A percentile compares a stretch with the other conserved stretches of the same genome.
Conservation (phyloP, 1,140 invertebrate species). For the Heliconius congener region DNA sequence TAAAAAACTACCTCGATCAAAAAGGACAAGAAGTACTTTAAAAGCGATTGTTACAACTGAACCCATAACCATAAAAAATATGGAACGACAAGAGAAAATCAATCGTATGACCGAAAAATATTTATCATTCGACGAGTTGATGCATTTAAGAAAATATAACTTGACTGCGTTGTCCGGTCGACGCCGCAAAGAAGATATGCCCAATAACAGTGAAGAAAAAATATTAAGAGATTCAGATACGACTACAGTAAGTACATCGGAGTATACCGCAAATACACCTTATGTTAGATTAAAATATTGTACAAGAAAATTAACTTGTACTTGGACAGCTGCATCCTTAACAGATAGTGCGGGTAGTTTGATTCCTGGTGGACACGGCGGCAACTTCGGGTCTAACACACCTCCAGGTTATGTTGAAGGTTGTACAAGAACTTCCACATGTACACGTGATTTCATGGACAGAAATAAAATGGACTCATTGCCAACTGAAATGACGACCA, state of each 20-base stretch:
- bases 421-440: slow-evolving; percentile 69
- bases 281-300: slow-evolving; percentile 63
- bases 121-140: slow-evolving; percentile 74
- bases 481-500: slow-evolving; percentile 35
- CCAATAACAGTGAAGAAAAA: slow-evolving; percentile 22
- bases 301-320: slow-evolving; percentile 70
- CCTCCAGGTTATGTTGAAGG: slow-evolving; percentile 71
- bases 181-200: slow-evolving; percentile 36
- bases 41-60: slow-evolving; percentile 46
- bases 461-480: slow-evolving; percentile 59
- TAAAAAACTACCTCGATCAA: slow-evolving; percentile 46
- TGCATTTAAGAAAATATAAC: slow-evolving; percentile 63
- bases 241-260: slow-evolving; percentile 29
- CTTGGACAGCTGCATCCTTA: slow-evolving; percentile 61
- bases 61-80: slow-evolving; percentile 55
- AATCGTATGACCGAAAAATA: slow-evolving; percentile 64
- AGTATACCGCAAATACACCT: slow-evolving; percentile 60
- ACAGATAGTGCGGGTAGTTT: slow-evolving; percentile 49
- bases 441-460: slow-evolving; percentile 64
- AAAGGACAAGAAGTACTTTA: slow-evolving; percentile 33
- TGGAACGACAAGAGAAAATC: slow-evolving; percentile 29
- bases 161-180: slow-evolving; percentile 42
- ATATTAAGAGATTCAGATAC: slow-evolving; percentile 28
- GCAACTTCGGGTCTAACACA: slow-evolving; percentile 53
- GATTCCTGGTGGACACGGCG: slow-evolving; percentile 32